Base-by-base conservation (phyloP, 2,888 invertebrate genomes). In the Drosophila yooni region DNA sequence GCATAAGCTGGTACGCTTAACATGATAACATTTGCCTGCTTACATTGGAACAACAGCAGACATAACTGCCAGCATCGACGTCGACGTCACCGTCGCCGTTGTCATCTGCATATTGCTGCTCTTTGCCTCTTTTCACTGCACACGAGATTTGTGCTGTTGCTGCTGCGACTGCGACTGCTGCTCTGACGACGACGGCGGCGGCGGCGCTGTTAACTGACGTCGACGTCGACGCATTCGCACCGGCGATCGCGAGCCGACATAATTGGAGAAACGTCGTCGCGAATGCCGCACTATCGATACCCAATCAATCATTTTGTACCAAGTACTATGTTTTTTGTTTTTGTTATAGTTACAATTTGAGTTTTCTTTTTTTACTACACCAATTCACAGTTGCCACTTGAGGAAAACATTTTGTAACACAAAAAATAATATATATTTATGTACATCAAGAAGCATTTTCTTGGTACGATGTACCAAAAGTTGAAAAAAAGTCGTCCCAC, bases 251-350 rank as follows among this genome's bases (percentile, higher is more conserved):
- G 94, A 94, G 91, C 95, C 95, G 92, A 96, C 94, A 92, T 96
- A 96, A 92, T 95, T 95, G 74, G 96, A 96, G 92, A 96, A 96
- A 58, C 96, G 94, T 59, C 96, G 94, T 69, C 95, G 93, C 74
- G 96, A 96, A 89, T 96, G 95, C 66, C 96, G 95, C 74, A 96
- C 96, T 86, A 96, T 96, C 74, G 96, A 96, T 79, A 96, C 96
- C 96, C 96, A 96, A 94, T 96, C 96, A 90, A 96, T 96, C 96
- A 96, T 96, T 79, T 70, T 67, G 51, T 50, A 31, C 38, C 46
- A 46, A 11, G 40, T 40, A 70, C 54, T 34, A 21, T 13, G 40
- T n/a, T 25, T n/a, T 69, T n/a, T 34, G 4, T 40, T n/a, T 68
- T 38, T 33, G 13, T 8, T 64, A 40, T 61, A 18, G 21, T 21